A percentile compares a stretch with the other conserved stretches of the same genome.
Conservation (phyloP, 1,140 invertebrate genomes). For the Telenomus remus region DNA sequence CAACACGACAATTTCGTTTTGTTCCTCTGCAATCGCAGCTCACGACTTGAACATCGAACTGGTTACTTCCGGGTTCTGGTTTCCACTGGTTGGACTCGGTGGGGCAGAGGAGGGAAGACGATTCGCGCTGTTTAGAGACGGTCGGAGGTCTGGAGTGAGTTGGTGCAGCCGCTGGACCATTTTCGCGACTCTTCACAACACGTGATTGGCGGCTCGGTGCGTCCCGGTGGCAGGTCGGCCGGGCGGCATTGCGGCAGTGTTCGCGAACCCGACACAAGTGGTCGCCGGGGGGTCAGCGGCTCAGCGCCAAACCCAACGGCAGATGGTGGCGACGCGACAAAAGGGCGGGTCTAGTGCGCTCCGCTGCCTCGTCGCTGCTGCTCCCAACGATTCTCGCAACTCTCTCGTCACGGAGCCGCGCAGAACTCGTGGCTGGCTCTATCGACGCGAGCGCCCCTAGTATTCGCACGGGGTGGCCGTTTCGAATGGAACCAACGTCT, state of each 20-base stretch:
- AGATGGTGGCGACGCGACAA: constrained; percentile 36
- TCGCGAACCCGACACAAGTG: constrained; percentile 37
- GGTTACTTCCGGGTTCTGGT: no score
- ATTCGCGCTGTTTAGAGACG: no score
- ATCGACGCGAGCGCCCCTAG: constrained; percentile 70
- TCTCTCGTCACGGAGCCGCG: constrained; percentile 45
- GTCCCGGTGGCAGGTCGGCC: constrained; percentile 32
- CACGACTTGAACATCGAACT: no score
- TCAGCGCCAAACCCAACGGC: constrained; percentile 17
- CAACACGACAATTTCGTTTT: no score
- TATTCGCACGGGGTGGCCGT: constrained; percentile 54
- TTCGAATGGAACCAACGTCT: constrained; percentile 35
- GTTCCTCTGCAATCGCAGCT: no score
- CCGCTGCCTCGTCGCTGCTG: constrained; percentile 22
- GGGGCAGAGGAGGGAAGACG: no score
- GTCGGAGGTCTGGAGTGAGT: no score
- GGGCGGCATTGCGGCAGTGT: constrained; percentile 34
- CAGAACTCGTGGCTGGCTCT: constrained; percentile 63
- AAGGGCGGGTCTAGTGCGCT: constrained; percentile 41
- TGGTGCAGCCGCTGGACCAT: not conserved
- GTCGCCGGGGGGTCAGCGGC: constrained; percentile 7
- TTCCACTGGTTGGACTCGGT: no score
- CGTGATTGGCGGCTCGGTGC: not conserved
- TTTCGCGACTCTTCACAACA: not conserved
- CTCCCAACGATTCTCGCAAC: constrained; percentile 38